These are phyloP conservation scores for Diplolepis rosae DNA, from an alignment of 2,888 invertebrate genomes.

Conservation along the genomic window DNA sequence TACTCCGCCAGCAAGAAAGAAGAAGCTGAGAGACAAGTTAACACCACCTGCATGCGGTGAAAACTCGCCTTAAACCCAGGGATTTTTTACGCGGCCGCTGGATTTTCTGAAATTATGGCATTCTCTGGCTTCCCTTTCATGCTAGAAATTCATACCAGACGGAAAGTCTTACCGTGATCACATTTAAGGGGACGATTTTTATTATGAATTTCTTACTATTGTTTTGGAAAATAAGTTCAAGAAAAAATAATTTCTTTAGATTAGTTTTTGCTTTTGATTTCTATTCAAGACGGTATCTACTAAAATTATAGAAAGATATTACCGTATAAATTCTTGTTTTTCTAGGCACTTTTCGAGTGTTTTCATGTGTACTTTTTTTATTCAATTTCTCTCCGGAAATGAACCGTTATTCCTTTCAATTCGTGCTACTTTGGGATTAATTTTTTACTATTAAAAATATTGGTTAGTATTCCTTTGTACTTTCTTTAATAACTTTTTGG, in stretches of 20 bases:
- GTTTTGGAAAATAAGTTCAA: background rate
- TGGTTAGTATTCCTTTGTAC: no score
- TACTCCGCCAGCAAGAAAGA: conserved; percentile 48
- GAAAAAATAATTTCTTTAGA: background rate
- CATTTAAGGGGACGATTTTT: background rate
- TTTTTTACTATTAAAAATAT: no score
- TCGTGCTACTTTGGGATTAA: no score
- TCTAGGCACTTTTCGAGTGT: no score
- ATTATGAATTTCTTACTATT: background rate
- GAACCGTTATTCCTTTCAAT: no score
- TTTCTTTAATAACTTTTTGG: no score
- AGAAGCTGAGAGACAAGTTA: conserved; percentile 53
- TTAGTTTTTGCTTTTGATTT: background rate
- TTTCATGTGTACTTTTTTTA: no score
- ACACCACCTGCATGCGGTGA: conserved; percentile 47
- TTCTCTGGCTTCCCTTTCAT: conserved; percentile 41
- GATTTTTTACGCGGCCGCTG: conserved; percentile 52
- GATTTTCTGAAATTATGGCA: conserved; percentile 44
- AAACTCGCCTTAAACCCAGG: conserved; percentile 41
- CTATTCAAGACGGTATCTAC: background rate
- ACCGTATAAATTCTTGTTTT: no score
- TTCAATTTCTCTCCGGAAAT: no score
- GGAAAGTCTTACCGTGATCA: background rate
- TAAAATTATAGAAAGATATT: no score
- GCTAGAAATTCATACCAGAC: conserved; percentile 6